Evolutionary conservation across 2,888 invertebrate species (phyloP).

Genomic region (Microctonus brassicae): DNA sequence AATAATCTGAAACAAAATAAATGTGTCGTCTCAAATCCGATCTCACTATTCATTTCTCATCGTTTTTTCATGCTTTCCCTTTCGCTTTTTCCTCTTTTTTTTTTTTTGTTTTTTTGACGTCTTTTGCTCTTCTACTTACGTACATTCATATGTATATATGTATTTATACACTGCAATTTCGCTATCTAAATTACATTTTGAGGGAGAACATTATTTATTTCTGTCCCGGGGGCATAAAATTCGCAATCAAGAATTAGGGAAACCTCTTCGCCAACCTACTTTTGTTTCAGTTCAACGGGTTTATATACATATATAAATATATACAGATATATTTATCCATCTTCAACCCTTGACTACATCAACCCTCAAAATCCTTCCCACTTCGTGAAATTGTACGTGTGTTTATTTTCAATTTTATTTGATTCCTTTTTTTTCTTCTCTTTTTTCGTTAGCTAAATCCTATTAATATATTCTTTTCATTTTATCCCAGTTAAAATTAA

Average conservation of each 20-base stretch:
- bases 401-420: too few relatives aligned
- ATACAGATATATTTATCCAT: too few relatives aligned
- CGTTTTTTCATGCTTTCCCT: slow-evolving; percentile 37
- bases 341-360: too few relatives aligned
- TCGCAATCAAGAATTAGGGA: slow-evolving; percentile 56
- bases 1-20: slow-evolving; percentile 58
- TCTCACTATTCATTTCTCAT: slow-evolving; percentile 27
- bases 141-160: neutral
- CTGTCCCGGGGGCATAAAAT: slow-evolving; percentile 58
- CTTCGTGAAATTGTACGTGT: too few relatives aligned
- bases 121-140: too few relatives aligned
- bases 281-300: slow-evolving; percentile 3
- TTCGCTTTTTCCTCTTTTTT: neutral
- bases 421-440: too few relatives aligned
- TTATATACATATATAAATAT: neutral
- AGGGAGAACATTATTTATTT: slow-evolving; percentile 58
- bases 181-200: slow-evolving; percentile 61
- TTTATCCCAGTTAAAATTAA: too few relatives aligned
- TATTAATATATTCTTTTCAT: too few relatives aligned
- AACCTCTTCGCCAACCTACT: slow-evolving; percentile 43
- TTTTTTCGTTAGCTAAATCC: too few relatives aligned
- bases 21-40: slow-evolving; percentile 42
- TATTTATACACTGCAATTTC: too few relatives aligned
- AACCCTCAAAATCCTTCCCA: too few relatives aligned
- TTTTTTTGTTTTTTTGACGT: neutral